Percentiles rank a stretch among this genome's conserved stretches.
Evolutionary conservation across 1,140 invertebrate species (phyloP).

Genomic region (Heliconius melpomene): DNA sequence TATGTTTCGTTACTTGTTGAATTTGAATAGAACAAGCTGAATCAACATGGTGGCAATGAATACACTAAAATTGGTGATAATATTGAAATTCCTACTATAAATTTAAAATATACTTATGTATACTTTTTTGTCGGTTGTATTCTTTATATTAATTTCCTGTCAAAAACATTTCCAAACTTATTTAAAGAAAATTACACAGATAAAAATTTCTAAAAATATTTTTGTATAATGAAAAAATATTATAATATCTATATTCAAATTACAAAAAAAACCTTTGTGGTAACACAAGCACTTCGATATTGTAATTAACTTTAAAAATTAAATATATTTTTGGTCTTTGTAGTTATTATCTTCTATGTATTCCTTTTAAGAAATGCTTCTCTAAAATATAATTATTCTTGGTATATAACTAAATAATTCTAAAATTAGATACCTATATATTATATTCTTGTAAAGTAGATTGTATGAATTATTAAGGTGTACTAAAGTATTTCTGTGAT

Average conservation of each 20-base stretch:
- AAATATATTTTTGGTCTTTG: not conserved
- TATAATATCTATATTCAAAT: not conserved
- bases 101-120: not conserved
- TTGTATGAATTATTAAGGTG: not conserved
- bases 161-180: too few species aligned
- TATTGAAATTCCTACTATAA: too few species aligned
- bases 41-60: not conserved
- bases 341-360: not conserved
- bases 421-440: not conserved
- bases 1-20: constrained; percentile 5
- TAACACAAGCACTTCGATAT: not conserved
- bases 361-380: not conserved
- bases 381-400: not conserved
- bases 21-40: constrained; percentile 1
- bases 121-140: too few species aligned
- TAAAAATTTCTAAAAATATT: too few species aligned
- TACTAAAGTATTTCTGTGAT: not conserved
- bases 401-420: too few species aligned
- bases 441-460: not conserved
- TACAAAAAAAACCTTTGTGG: not conserved
- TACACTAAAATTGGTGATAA: not conserved
- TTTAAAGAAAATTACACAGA: too few species aligned
- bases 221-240: too few species aligned
- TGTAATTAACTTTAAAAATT: not conserved
- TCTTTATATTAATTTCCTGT: too few species aligned